These are phyloP conservation scores for Etheostoma perlongum DNA, from an alignment of 2,797 vertebrate genomes.

Conservation along the genomic window DNA sequence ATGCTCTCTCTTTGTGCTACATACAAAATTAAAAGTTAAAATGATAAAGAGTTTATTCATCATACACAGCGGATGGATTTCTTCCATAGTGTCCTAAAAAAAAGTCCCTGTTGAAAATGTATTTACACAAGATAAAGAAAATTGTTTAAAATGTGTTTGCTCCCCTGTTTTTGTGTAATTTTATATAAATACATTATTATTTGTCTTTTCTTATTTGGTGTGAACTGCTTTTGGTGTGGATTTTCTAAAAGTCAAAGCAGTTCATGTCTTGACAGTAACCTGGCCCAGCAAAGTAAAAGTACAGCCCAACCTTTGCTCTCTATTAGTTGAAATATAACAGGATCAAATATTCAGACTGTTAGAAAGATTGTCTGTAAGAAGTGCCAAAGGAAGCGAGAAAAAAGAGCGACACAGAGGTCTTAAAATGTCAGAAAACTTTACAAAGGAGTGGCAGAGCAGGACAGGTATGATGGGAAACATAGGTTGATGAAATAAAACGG, in stretches of 20 bases:
- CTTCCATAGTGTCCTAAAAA: background rate
- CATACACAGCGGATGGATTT: background rate
- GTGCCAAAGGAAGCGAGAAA: background rate
- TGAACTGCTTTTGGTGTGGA: too few relatives aligned
- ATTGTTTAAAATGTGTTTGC: background rate
- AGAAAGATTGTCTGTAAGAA: constrained; percentile 1
- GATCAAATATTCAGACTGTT: background rate
- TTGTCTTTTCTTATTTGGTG: background rate
- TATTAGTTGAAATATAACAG: background rate
- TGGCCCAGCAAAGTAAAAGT: background rate
- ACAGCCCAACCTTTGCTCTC: background rate
- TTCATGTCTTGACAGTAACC: constrained; percentile 2
- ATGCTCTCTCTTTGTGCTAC: background rate
- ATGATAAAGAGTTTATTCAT: background rate
- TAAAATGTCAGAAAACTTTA: constrained; percentile 17
- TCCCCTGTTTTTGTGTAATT: background rate
- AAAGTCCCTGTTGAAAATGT: background rate
- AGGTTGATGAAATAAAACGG: constrained; percentile 43
- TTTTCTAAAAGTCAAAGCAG: constrained; percentile 3
- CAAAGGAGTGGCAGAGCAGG: constrained; percentile 15
- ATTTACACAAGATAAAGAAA: background rate
- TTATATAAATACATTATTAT: background rate
- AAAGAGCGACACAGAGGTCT: background rate
- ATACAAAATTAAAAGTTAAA: background rate
- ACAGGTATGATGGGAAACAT: constrained; percentile 42